These are phyloP conservation scores for Siniperca undulata DNA, from an alignment of 2,797 vertebrate species.

Conservation along the genomic window DNA sequence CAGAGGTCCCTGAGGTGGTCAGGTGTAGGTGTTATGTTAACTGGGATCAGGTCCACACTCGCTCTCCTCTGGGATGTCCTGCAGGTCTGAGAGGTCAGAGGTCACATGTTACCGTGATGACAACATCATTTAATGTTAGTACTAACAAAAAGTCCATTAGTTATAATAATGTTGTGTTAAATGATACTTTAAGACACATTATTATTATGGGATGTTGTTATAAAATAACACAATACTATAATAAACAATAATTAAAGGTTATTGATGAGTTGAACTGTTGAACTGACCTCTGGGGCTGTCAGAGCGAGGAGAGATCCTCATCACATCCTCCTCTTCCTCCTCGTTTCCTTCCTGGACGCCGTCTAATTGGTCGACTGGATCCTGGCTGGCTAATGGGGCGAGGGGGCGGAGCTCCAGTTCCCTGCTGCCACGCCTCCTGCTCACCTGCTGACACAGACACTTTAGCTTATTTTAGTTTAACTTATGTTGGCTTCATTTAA, in stretches of 20 bases:
- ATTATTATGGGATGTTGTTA: too few relatives aligned
- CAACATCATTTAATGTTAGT: neutral
- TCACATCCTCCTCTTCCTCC: slow-evolving; percentile 78
- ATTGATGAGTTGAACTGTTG: neutral
- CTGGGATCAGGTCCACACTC: slow-evolving; percentile 88
- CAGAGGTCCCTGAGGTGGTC: slow-evolving; percentile 30
- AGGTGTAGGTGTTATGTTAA: slow-evolving; percentile 45
- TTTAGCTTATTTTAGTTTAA: neutral
- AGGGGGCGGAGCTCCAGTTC: slow-evolving; percentile 62
- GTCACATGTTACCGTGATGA: slow-evolving; percentile 45
- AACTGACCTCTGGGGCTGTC: slow-evolving; percentile 81
- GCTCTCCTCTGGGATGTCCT: slow-evolving; percentile 95
- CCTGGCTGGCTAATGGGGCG: slow-evolving; percentile 78
- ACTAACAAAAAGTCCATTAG: too few relatives aligned
- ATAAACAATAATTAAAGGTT: accelerated
- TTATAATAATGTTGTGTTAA: neutral
- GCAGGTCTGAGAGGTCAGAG: slow-evolving; percentile 87
- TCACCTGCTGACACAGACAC: slow-evolving; percentile 39
- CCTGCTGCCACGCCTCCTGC: slow-evolving; percentile 68
- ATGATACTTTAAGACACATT: neutral
- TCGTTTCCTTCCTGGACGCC: slow-evolving; percentile 77
- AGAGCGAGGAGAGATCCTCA: slow-evolving; percentile 83
- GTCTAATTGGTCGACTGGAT: slow-evolving; percentile 79
- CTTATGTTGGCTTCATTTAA: neutral
- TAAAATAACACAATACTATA: neutral